Conservation (phyloP, 2,888 invertebrate species). For the Folsomia manolachei region DNA sequence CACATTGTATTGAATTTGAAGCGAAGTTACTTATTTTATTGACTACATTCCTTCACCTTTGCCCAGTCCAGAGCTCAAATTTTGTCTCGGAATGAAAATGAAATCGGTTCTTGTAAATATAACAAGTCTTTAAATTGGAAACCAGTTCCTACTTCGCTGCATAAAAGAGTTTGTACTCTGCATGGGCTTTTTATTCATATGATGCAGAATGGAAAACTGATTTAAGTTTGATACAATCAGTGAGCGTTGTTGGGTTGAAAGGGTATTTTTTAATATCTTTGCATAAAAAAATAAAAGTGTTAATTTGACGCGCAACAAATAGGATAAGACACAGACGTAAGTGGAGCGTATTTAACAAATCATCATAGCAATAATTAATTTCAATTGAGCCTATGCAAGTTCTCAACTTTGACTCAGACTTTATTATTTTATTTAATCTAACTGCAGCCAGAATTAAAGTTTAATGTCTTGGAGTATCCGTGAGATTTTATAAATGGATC, state of each 20-base stretch:
- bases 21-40: constrained; percentile 4
- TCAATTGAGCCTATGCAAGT: not conserved
- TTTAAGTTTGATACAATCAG: too few species aligned
- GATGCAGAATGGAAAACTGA: too few species aligned
- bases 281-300: not conserved
- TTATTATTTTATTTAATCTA: not conserved
- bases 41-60: not conserved
- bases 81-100: not conserved
- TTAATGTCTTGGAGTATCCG: too few species aligned
- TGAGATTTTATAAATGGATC: too few species aligned
- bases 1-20: constrained; percentile 7
- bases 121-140: too few species aligned
- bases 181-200: too few species aligned
- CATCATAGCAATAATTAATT: not conserved
- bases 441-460: not conserved
- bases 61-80: not conserved
- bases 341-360: not conserved
- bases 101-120: not conserved
- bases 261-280: not conserved
- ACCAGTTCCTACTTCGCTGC: too few species aligned
- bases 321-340: not conserved
- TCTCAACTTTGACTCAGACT: not conserved
- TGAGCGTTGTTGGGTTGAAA: too few species aligned
- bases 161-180: too few species aligned
- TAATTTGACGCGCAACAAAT: not conserved